These are phyloP conservation scores for Potorous gilbertii DNA, from an alignment of 2,797 vertebrate genomes.

Conservation along the genomic window DNA sequence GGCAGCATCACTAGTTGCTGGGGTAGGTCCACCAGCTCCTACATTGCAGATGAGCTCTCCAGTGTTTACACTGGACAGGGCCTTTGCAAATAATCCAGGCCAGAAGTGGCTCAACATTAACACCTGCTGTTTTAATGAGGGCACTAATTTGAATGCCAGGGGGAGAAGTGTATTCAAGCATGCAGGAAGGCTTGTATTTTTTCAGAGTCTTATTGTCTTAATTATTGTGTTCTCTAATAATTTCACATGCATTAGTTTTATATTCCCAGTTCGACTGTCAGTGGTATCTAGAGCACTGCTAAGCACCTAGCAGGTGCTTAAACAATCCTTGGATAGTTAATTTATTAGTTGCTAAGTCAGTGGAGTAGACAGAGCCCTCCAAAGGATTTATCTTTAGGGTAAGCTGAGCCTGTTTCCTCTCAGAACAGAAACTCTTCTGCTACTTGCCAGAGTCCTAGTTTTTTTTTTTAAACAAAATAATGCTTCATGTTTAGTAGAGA, in stretches of 20 bases:
- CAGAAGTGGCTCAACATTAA: constrained; percentile 96
- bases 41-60: not conserved
- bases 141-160: constrained; percentile 89
- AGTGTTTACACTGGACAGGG: not conserved
- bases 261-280: not conserved
- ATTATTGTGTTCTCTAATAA: not conserved
- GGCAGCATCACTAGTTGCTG: not conserved
- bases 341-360: not conserved
- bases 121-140: constrained; percentile 96
- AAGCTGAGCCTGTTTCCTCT: not conserved
- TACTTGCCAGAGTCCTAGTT: not conserved
- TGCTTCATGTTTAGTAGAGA: not conserved
- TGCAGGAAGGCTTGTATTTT: not conserved
- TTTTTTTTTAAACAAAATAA: not conserved
- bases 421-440: not conserved
- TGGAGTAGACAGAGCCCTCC: not conserved
- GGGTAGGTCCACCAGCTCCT: not conserved
- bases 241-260: not conserved
- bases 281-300: not conserved
- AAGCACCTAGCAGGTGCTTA: not conserved
- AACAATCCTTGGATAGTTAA: not conserved
- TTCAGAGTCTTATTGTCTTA: not conserved
- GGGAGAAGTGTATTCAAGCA: not conserved
- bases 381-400: not conserved
- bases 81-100: constrained; percentile 97